Evolutionary conservation across 2,888 invertebrate species (phyloP).

Genomic region (Erebia palarica): DNA sequence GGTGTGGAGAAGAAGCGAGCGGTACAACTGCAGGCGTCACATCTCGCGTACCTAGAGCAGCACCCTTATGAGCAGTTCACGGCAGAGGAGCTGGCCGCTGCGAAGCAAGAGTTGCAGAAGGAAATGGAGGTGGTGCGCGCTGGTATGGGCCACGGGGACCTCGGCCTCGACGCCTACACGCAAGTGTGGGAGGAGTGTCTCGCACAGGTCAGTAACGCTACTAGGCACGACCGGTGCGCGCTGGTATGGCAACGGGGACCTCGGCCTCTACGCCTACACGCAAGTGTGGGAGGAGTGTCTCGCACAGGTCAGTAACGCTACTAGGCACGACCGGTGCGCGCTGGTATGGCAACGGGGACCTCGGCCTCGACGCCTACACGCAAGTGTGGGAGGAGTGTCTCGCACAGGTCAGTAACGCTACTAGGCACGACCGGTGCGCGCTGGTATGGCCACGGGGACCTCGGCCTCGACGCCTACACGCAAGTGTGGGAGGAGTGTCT

Average conservation of each 20-base stretch:
- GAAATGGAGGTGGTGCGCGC: constrained; percentile 96
- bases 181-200: constrained; percentile 99
- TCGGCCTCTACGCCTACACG: constrained; percentile 94
- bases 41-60: constrained; percentile 91
- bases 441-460: constrained; percentile 97
- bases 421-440: neutral
- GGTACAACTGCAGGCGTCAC: constrained; percentile 84
- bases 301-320: constrained; percentile 84
- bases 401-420: constrained; percentile 84
- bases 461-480: constrained; percentile 94
- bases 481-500: constrained; percentile 99
- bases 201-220: constrained; percentile 84
- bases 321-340: neutral
- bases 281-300: constrained; percentile 99
- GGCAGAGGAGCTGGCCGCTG: constrained; percentile 85
- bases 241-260: constrained; percentile 97
- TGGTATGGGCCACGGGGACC: constrained; percentile 97
- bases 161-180: constrained; percentile 94
- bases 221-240: neutral
- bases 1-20: constrained; percentile 80
- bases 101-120: constrained; percentile 85
- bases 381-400: constrained; percentile 99
- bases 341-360: constrained; percentile 97
- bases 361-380: constrained; percentile 94
- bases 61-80: constrained; percentile 91